Evolutionary conservation across 2,888 invertebrate genomes (phyloP), one percentile per base, ranked within the genome.

Genomic region (Drosophila pseudotalamancana): DNA sequence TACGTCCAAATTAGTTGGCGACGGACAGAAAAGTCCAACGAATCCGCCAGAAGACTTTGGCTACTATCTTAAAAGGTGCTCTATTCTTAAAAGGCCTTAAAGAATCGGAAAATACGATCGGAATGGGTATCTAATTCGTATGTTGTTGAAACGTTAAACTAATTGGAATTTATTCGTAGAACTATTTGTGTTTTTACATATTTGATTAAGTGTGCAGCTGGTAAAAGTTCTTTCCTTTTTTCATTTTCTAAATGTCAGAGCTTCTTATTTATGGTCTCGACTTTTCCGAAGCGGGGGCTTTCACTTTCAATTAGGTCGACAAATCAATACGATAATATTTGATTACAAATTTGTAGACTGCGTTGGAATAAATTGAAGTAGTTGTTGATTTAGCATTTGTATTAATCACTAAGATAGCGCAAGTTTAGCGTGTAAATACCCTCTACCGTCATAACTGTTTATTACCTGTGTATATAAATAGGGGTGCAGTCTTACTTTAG

Each of bases 111-210:
- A 37, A 27, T 9, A 16, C n/a, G n/a, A n/a, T 65, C 31, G 27
- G 23, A 27, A 37, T 11, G 23, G 19, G 11, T 31, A 29, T 60
- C 18, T 6, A 16, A 35, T 25, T 37, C 8, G 34, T 56, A 25
- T 51, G 61, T 60, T 59, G 39, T 45, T 40, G 57, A 11, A 68
- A 61, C 54, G 61, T 72, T 50, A 49, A 78, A 68, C 75, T 76
- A 86, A 80, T 80, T 86, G 57, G 80, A 86, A 77, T 83, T 72
- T 64, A 77, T 85, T 63, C 37, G 49, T 55, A 57, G 32, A 42
- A 51, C 73, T 57, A 45, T 72, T 32, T 31, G 18, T 14, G 27
- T 56, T 76, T 61, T 56, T 51, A 76, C 59, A 74, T 72, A 70
- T 64, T 70, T 74, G 49, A 72, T 72, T 70, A 74, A 64, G 59